phyloP scores from a whole-genome alignment of 2,113 vertebrate genomes.

The Cyanoderma ruficeps region DNA sequence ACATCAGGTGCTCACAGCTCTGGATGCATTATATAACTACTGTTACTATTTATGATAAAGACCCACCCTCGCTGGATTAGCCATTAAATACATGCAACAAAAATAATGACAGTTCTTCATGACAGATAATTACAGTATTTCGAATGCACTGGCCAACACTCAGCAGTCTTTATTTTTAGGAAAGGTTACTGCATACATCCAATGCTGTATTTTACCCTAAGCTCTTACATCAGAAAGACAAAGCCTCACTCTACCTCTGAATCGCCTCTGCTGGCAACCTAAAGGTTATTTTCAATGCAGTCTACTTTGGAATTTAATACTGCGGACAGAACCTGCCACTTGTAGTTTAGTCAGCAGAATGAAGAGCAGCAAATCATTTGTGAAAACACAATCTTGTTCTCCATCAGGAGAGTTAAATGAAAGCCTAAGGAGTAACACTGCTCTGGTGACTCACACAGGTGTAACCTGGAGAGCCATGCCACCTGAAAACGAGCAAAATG shows the following conservation, averaged over 20 bases:
- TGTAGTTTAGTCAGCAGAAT: slow-evolving; percentile 24
- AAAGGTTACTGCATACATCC: background rate
- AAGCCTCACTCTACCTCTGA: background rate
- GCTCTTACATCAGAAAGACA: background rate
- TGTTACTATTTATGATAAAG: background rate
- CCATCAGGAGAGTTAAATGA: background rate
- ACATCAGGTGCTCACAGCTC: background rate
- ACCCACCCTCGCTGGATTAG: background rate
- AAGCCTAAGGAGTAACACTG: background rate
- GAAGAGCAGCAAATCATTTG: background rate
- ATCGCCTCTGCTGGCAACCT: background rate
- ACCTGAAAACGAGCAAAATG: background rate
- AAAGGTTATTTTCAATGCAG: background rate
- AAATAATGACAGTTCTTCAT: background rate
- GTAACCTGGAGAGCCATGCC: background rate
- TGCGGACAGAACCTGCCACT: slow-evolving; percentile 15
- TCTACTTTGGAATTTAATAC: background rate
- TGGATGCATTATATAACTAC: background rate
- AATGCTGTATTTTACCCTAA: background rate
- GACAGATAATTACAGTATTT: background rate
- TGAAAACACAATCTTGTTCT: background rate
- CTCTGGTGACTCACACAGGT: background rate
- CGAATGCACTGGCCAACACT: background rate
- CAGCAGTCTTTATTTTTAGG: background rate
- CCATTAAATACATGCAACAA: background rate